Percentiles rank a stretch among this genome's conserved stretches.
phyloP scores from a whole-genome alignment of 2,113 vertebrate species.

The Mandrillus leucophaeus region DNA sequence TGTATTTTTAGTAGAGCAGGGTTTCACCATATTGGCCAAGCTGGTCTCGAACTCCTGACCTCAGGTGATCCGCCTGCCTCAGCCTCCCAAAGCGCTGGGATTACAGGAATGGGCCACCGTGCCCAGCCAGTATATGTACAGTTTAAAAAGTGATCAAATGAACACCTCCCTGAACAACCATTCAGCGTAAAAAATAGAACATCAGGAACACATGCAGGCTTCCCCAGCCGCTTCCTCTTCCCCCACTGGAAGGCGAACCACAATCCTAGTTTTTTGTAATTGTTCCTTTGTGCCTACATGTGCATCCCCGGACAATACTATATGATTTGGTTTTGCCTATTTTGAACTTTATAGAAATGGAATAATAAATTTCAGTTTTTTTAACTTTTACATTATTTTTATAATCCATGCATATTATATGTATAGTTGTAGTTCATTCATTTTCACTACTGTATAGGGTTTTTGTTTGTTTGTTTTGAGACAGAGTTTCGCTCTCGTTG shows the following conservation, averaged over 20 bases:
- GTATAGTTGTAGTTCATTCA: background rate
- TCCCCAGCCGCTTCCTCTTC: background rate
- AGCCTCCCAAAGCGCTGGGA: no score
- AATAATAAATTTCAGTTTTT: background rate
- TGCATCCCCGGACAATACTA: background rate
- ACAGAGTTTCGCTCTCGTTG: no score
- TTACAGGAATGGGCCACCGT: no score
- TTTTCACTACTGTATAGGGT: background rate
- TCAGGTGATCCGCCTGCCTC: no score
- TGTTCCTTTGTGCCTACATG: background rate
- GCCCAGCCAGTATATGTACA: no score
- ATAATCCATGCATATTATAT: background rate
- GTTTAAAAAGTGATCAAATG: background rate
- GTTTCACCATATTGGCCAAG: no score
- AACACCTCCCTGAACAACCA: background rate
- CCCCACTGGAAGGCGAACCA: background rate
- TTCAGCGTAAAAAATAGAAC: background rate
- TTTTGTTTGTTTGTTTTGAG: no score
- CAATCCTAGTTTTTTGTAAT: background rate
- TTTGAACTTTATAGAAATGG: background rate
- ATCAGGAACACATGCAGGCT: accelerated
- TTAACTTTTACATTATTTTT: constrained; percentile 26
- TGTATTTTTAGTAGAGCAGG: no score
- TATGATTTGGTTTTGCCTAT: background rate
- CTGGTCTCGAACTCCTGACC: no score